Conservation (phyloP, 2,888 invertebrate genomes). For the Nematopogon swammerdamellus region DNA sequence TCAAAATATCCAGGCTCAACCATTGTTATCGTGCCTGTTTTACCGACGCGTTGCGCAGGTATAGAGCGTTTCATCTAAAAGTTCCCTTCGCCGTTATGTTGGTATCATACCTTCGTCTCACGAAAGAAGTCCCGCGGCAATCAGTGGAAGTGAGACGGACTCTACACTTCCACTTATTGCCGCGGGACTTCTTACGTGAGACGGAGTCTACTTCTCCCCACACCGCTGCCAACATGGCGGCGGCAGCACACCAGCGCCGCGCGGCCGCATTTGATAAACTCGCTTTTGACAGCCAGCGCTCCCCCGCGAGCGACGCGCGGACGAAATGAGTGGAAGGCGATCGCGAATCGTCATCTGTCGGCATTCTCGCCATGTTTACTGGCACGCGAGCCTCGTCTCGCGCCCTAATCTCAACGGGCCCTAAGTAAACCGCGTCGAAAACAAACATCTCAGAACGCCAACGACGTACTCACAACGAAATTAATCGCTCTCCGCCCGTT, state of each 20-base stretch:
- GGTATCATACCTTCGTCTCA: too few relatives aligned
- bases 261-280: not conserved
- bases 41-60: too few relatives aligned
- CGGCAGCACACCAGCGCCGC: not conserved
- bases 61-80: too few relatives aligned
- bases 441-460: not conserved
- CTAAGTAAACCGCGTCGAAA: not conserved
- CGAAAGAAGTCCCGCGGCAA: too few relatives aligned
- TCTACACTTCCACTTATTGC: too few relatives aligned
- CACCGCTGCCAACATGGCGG: not conserved
- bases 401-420: too few relatives aligned
- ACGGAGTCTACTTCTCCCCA: not conserved
- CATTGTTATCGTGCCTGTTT: too few relatives aligned
- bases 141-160: too few relatives aligned
- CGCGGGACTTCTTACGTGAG: too few relatives aligned
- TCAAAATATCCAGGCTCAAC: too few relatives aligned
- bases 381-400: not conserved
- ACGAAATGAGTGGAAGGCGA: not conserved
- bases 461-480: not conserved
- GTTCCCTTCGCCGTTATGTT: too few relatives aligned
- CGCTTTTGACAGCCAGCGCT: not conserved
- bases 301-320: not conserved
- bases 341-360: not conserved
- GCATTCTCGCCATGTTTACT: not conserved
- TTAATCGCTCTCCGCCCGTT: not conserved